Evolutionary conservation across 37 sponge, comb jelly and placozoan species (phyloP).

Genomic region (Tethya wilhelma): DNA sequence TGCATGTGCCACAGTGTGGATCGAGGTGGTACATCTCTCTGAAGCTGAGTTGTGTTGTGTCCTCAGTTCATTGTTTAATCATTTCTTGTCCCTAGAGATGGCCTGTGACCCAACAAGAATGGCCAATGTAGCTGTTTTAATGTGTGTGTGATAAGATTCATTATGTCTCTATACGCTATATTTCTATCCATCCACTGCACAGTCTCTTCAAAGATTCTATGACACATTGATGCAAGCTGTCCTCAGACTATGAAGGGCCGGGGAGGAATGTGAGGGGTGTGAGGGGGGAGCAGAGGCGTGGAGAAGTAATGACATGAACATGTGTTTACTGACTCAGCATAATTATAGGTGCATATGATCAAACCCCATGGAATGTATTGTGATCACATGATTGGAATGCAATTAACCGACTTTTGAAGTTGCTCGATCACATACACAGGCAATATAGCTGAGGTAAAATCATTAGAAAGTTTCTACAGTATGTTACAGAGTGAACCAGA

Average conservation of each 20-base stretch:
- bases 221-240: slow-evolving; percentile 90
- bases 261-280: background rate
- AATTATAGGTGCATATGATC: too few species aligned
- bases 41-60: too few species aligned
- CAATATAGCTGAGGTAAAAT: slow-evolving; percentile 89
- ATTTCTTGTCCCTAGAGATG: slow-evolving; percentile 45
- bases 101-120: slow-evolving; percentile 91
- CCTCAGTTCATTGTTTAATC: background rate
- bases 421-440: background rate
- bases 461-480: slow-evolving; percentile 82
- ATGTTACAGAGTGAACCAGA: slow-evolving; percentile 95
- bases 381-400: too few species aligned
- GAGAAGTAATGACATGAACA: background rate
- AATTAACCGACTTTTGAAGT: background rate
- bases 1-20: background rate
- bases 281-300: background rate
- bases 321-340: too few species aligned
- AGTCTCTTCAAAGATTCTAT: slow-evolving; percentile 86
- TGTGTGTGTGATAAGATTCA: too few species aligned
- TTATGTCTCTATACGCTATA: too few species aligned
- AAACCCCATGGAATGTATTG: too few species aligned
- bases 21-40: too few species aligned
- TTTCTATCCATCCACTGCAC: background rate
- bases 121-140: slow-evolving; percentile 96
- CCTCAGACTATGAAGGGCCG: slow-evolving; percentile 75